Evolutionary conservation across 2,113 vertebrate species (phyloP).

Genomic region (Lophius piscatorius): DNA sequence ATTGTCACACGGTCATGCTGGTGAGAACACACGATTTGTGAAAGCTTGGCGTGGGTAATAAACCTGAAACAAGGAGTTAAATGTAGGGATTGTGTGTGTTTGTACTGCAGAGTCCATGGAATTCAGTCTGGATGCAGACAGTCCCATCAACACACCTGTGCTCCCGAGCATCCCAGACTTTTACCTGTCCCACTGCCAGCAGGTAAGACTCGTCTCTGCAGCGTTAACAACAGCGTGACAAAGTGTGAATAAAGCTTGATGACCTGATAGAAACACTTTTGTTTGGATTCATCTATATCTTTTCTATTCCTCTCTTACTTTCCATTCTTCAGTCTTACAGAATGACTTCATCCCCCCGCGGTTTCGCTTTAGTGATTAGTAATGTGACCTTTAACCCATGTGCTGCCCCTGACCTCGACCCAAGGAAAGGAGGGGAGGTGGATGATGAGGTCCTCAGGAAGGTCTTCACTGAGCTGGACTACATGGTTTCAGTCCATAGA

Average conservation of each 20-base stretch:
- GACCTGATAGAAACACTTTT: not conserved
- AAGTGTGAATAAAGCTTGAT: no score
- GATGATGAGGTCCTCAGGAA: constrained; percentile 85
- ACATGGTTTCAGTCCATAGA: constrained; percentile 77
- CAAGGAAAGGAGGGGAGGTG: constrained; percentile 90
- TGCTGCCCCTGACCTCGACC: constrained; percentile 84
- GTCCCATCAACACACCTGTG: constrained; percentile 82
- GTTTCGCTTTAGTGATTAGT: constrained; percentile 91
- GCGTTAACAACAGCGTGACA: no score
- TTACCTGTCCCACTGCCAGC: constrained; percentile 82
- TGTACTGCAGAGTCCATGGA: constrained; percentile 82
- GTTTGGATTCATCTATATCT: not conserved
- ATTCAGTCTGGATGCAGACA: constrained; percentile 86
- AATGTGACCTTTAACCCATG: constrained; percentile 86
- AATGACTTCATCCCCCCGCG: constrained; percentile 86
- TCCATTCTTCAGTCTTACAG: constrained; percentile 84
- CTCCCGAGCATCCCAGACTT: constrained; percentile 87
- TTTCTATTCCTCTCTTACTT: constrained; percentile 1
- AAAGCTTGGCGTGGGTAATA: no score
- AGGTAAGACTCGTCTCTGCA: constrained; percentile 83
- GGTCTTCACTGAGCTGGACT: constrained; percentile 90
- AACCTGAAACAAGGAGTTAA: no score
- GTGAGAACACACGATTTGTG: not conserved
- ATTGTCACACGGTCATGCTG: constrained; percentile 6
- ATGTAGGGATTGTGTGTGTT: constrained; percentile 32